Evolutionary conservation across 1,140 invertebrate genomes (phyloP), one percentile per base, ranked within the genome.

Genomic region (Archivesica marissinica): DNA sequence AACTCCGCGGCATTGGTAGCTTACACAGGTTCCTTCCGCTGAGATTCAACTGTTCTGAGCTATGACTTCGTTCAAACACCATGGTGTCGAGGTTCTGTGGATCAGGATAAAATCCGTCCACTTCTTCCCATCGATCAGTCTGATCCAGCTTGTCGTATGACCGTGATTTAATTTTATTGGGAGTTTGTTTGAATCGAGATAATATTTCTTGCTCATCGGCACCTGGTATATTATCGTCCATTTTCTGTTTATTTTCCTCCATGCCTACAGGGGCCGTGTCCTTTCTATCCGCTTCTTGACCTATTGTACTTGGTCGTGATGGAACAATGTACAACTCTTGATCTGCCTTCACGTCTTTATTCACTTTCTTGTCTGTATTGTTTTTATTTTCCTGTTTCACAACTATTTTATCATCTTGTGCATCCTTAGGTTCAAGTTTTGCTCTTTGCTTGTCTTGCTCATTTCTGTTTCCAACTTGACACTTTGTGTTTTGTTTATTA

Each of bases 261-360:
- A 44, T 75, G 17, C 81, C 81, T 47, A 84, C 61, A 25, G 68
- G 66, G 4, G 66, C 68, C 11, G 81, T 66, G 61, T 84, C 56
- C 39, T 70, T 81, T 50, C 81, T 74, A 20, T 76, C 72, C 4
- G 81, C 81, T 39, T 84, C 81, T 25, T 84, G 81, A 35, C 81
- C 81, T 33, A 84, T 84, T 23, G 81, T 84, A 33, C 72, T 76
- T 28, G 81, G 81, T 44, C 81, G n/a, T 35, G 54, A 75, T 25
- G 81, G 81, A 9, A 84, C 81, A 33, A 84, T 84, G 66, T 84
- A 84, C 38, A 83, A 44, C n/a, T 84, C 81, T 28, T 84, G 70
- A 50, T 70, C 64, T 15, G 15, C 0, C n/a, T 72, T 81, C 13
- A 41, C 7, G 23, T 81, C 79, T 56, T 81, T 72, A 33, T 2